Conservation (phyloP, 1,140 invertebrate species). For the Metopolophium dirhodum region DNA sequence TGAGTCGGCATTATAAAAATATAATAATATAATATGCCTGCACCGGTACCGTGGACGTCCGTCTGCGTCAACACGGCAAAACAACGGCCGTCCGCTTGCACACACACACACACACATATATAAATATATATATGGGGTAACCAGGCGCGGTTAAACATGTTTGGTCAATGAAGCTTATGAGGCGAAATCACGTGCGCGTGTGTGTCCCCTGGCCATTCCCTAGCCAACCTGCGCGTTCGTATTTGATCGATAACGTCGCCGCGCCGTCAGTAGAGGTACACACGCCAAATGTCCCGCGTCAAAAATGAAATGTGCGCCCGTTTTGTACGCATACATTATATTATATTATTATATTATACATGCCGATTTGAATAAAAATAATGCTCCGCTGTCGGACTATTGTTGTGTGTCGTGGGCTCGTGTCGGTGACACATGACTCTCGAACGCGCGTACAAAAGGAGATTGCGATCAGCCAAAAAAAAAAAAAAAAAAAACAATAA, state of each 20-base stretch:
- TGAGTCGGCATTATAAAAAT: not conserved
- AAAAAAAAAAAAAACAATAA: not conserved
- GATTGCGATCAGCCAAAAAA: constrained; percentile 34
- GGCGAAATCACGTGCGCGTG: not conserved
- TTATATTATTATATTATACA: not conserved
- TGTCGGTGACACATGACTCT: constrained; percentile 47
- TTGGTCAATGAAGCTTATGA: constrained; percentile 47
- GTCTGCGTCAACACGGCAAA: not conserved
- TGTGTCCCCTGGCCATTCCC: constrained; percentile 44
- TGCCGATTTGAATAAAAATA: constrained; percentile 48
- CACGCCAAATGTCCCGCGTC: constrained; percentile 33
- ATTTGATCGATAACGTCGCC: constrained; percentile 42
- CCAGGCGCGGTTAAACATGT: constrained; percentile 31
- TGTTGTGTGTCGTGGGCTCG: constrained; percentile 25
- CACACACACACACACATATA: not conserved
- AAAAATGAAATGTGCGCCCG: constrained; percentile 10
- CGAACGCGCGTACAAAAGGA: constrained; percentile 39
- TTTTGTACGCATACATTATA: not conserved
- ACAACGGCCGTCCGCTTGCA: not conserved
- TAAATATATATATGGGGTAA: not conserved
- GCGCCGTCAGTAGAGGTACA: not conserved
- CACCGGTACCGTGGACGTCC: not conserved
- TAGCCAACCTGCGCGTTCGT: constrained; percentile 28
- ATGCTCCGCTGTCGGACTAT: not conserved
- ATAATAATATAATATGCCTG: not conserved